Evolutionary conservation across 2,113 vertebrate species (phyloP), one percentile per base, ranked within the genome.

Genomic region (Fregetta grallaria): DNA sequence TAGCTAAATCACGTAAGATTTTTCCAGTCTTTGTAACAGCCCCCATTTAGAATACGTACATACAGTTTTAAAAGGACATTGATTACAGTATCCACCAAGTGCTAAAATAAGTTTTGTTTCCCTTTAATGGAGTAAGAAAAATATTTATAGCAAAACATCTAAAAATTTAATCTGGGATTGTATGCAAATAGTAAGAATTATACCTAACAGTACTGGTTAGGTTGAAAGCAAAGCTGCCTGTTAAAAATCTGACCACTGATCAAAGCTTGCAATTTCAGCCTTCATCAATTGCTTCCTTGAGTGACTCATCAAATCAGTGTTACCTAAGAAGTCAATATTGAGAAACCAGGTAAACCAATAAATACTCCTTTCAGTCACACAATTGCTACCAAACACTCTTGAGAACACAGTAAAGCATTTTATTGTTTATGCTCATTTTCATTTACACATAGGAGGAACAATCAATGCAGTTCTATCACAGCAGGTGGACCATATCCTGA

Each of bases 361-460:
- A 97, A 88, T 50, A 90, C 58, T 96, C 68, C 52, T 70, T 84
- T 79, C 74, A 96, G 96, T 88, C 95, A 98, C 65, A 97, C 90
- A 97, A 92, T 70, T 90, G 95, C 62, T 91, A 95, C 74, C 72
- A 86, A 84, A 68, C 74, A 94, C 70, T 95, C 94, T 97, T 95
- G 92, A 90, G 93, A 97, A 98, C 97, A 97, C 96, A 96, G 93
- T 97, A 97, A 97, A 94, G 96, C 96, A 25, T 97, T 98, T 98
- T 94, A 98, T 97, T 97, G 96, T 97, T 98, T 97, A 96, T 92
- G 96, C 94, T 97, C 93, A 97, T 96, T 98, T 97, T 96, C 96
- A 97, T 94, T 97, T 97, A 98, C 95, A 98, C 96, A 96, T 96
- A 97, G 96, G 87, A 98, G 83, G 91, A 96, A 98, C 96, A 98